These are phyloP conservation scores for Hycleus cichorii DNA, from an alignment of 1,140 invertebrate species.

Conservation along the genomic window DNA sequence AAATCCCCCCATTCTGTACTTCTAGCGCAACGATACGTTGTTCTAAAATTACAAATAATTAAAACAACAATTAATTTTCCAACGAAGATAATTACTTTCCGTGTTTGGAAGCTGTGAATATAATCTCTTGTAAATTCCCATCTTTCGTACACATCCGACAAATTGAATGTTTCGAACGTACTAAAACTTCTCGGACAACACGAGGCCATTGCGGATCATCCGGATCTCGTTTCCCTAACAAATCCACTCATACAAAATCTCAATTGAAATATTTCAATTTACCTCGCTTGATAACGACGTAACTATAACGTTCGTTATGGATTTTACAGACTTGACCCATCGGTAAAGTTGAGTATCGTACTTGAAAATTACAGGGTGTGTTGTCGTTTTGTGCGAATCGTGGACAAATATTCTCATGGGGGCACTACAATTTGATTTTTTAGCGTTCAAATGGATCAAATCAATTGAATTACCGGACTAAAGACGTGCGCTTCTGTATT, in stretches of 20 bases:
- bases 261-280: too few species aligned
- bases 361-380: slow-evolving; percentile 71
- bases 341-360: slow-evolving; percentile 53
- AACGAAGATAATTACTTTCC: slow-evolving; percentile 51
- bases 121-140: slow-evolving; percentile 68
- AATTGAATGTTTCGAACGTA: slow-evolving; percentile 60
- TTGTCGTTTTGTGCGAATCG: slow-evolving; percentile 48
- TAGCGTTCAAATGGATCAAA: slow-evolving; percentile 5
- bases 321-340: slow-evolving; percentile 39
- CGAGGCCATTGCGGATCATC: slow-evolving; percentile 63
- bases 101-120: slow-evolving; percentile 66
- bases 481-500: slow-evolving; percentile 54
- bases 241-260: too few species aligned
- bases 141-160: slow-evolving; percentile 69
- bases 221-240: slow-evolving; percentile 33
- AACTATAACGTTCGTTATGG: slow-evolving; percentile 54
- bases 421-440: slow-evolving; percentile 52
- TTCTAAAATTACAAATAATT: slow-evolving; percentile 39
- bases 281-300: slow-evolving; percentile 70
- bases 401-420: slow-evolving; percentile 72
- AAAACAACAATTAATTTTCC: slow-evolving; percentile 11
- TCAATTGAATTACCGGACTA: slow-evolving; percentile 57
- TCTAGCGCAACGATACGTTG: slow-evolving; percentile 61
- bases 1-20: slow-evolving; percentile 66
- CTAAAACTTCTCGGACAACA: slow-evolving; percentile 59